These are phyloP conservation scores for Hyposmocoma kahamanoa DNA, from an alignment of 1,140 invertebrate species.

Conservation along the genomic window DNA sequence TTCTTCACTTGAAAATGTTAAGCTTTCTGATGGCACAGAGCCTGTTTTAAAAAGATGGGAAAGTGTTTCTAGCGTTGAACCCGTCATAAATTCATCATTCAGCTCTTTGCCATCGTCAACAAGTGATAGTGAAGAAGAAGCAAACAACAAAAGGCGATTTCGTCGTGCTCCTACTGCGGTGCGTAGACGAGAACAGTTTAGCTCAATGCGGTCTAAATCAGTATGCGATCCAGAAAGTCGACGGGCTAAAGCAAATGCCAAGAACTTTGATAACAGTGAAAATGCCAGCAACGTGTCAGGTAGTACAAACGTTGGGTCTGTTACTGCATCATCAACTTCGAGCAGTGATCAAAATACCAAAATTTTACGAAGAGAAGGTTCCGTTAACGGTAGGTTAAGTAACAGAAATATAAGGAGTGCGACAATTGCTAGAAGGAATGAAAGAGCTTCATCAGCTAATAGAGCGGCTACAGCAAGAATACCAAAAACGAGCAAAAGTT, in stretches of 20 bases:
- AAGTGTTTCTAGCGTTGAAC: slow-evolving; percentile 78
- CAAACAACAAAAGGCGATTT: slow-evolving; percentile 48
- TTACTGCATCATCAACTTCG: slow-evolving; percentile 64
- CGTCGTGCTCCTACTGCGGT: slow-evolving; percentile 54
- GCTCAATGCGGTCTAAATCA: slow-evolving; percentile 60
- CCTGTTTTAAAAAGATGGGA: slow-evolving; percentile 66
- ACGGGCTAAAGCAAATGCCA: slow-evolving; percentile 30
- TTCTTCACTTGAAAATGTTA: slow-evolving; percentile 69
- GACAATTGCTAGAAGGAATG: slow-evolving; percentile 58
- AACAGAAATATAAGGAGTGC: slow-evolving; percentile 77
- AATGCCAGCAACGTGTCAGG: slow-evolving; percentile 63
- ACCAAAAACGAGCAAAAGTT: slow-evolving; percentile 66
- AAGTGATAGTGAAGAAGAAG: slow-evolving; percentile 72
- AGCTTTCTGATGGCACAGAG: slow-evolving; percentile 41
- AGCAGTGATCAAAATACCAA: slow-evolving; percentile 61
- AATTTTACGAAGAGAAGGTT: slow-evolving; percentile 46
- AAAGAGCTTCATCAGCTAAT: slow-evolving; percentile 58
- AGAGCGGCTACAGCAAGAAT: slow-evolving; percentile 77
- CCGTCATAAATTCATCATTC: slow-evolving; percentile 79
- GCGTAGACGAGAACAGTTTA: slow-evolving; percentile 55
- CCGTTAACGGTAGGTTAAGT: slow-evolving; percentile 44
- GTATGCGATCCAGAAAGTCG: slow-evolving; percentile 67
- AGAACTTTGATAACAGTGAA: slow-evolving; percentile 61
- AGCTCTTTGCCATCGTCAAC: slow-evolving; percentile 74
- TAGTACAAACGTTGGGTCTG: slow-evolving; percentile 55